Evolutionary conservation across 2,797 vertebrate genomes (phyloP), one percentile per base, ranked within the genome.

Genomic region (Sebastes kiyomatsui): DNA sequence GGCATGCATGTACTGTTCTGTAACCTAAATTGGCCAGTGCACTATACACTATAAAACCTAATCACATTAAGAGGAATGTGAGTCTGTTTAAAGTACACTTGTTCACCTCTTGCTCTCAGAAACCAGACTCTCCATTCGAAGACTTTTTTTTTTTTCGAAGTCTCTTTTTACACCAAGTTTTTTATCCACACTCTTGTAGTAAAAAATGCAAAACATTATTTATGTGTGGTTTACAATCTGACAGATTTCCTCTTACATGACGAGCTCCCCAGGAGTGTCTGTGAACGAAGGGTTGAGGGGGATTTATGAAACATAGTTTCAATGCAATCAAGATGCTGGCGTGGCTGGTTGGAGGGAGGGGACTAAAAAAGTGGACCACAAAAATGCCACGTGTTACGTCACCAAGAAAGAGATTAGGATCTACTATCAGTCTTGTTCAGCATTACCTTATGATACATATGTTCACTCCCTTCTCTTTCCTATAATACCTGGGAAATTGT

Each of bases 271-370:
- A 85, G 73, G 81, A 90, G 79, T 81, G 76, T 82, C 86, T 86
- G 59, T 54, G 72, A 85, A 70, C 38, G 70, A 82, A 77, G 71
- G 38, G 56, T 49, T 10, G 23, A 80, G 49, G 60, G 75, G 58
- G 61, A 87, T 89, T 87, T 77, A 67, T 75, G 67, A 87, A 90
- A 89, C 88, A 90, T 67, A 65, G 7, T 85, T 84, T 92, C 88
- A 87, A 93, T 92, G 78, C 46, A 88, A 86, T 91, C 88, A 93
- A 91, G 88, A 93, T 91, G 92, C 75, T 87, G 77, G 25, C 14
- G 12, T 73, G 60, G 82, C 76, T 90, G 84, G 59, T 64, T 82
- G 42, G 23, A 81, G 86, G 90, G 89, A 88, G 83, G 85, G 54
- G 81, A 64, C 75, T 74, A 82, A 82, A 78, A 75, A 82, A 82